Evolutionary conservation across 2,888 invertebrate genomes (phyloP), one percentile per base, ranked within the genome.

Genomic region (Oscheius sp.): DNA sequence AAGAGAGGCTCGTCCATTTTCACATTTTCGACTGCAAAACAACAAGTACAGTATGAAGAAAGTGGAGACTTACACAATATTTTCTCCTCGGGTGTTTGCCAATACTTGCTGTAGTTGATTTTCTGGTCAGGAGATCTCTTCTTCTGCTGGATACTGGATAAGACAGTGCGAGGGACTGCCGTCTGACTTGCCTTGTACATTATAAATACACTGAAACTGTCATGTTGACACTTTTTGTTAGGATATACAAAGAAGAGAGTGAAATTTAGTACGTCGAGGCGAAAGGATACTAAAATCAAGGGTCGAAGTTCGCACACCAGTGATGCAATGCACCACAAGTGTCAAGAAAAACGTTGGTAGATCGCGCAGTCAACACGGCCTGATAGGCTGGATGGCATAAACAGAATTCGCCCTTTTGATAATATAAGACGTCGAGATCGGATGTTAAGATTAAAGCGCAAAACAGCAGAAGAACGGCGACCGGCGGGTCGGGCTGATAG

Each of bases 151-250:
- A 68, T 58, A 33, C 68, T 68, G 32, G 74, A 58, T 9, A 74
- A 29, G 48, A 68, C 68, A 21, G 74, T 74, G 9, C 74, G 53
- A n/a, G 74, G 37, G 29, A 74, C 68, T 48, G 74, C 74, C 32
- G 68, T 53, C 37, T 68, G 68, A 57, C 68, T 55, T 37, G 74
- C 74, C 57, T 74, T 74, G 68, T 74, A 74, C 74, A 74, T 74
- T 42, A 37, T 58, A 53, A 73, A 53, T 68, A 35, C 51, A 35
- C 68, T 68, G 68, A 68, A 68, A 55, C 21, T 21, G 21, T 21
- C 21, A 21, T 21, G 21, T 42, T 42, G 42, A 35, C n/a, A 21
- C 9, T 55, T 21, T 55, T 55, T 13, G 55, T 21, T 1, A 7
- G 5, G 21, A 55, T 29, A 13, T 21, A 55, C 21, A 32, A 55